Base-by-base conservation (phyloP, 2,113 vertebrate species). In the Calcarius ornatus region DNA sequence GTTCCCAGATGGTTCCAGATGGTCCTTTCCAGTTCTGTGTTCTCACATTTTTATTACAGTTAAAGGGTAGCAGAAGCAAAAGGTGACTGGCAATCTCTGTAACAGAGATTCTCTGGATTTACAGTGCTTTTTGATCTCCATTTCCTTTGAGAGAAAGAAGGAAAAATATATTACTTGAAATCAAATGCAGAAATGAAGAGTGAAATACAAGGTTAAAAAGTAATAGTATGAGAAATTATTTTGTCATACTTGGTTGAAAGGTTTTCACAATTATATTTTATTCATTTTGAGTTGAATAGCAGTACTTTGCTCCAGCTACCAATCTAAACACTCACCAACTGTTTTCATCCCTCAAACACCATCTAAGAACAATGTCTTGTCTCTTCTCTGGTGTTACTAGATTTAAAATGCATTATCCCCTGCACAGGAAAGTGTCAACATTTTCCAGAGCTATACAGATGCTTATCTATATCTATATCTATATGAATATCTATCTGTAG, bases 1-100 rank as follows among this genome's bases (percentile, higher is more conserved):
- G 86, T 88, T 95, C 88, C 94, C 95, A 95, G 96, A 97, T 96
- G 95, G 94, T 93, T 95, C 91, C 94, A 96, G 95, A 97, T 96
- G 96, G 94, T 97, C 95, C 95, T 94, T 94, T 95, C 90, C 88
- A 95, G 92, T 95, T 86, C 64, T 88, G 72, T 95, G 47, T 97
- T 97, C 83, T 91, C 73, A 86, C 42, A 4, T 92, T 97, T 97
- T 85, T 86, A 22, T 95, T 92, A 94, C n/a, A 83, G 64, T 65
- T 50, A 65, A 96, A 90, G 87, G 54, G 54, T 77, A 91, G n/a
- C 81, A 91, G 59, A 77, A 94, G 56, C 63, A 71, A 96, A 95
- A 95, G 91, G 95, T 95, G 82, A 65, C 63, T 94, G 84, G 31
- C 38, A 92, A 37, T 92, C 43, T 54, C 64, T 92, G 30, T 56